These are phyloP conservation scores for Mesorhabditis spiculigera DNA, from an alignment of 2,888 invertebrate genomes.

Conservation along the genomic window DNA sequence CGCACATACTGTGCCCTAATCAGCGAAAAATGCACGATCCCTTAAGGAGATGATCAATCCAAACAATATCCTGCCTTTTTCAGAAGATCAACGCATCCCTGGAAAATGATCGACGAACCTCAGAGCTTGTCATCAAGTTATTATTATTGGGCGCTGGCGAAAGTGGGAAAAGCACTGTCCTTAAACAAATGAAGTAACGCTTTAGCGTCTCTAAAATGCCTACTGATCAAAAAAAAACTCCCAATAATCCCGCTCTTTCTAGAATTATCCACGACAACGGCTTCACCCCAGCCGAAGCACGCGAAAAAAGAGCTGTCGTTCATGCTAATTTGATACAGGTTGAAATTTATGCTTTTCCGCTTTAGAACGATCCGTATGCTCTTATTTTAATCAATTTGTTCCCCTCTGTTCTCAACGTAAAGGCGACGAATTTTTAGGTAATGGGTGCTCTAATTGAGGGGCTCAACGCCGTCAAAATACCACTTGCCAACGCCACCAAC, in stretches of 20 bases:
- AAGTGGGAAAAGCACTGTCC: constrained; percentile 98
- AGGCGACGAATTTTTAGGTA: constrained; percentile 80
- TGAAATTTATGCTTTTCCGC: too few species aligned
- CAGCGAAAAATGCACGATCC: too few species aligned
- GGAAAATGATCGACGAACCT: constrained; percentile 35
- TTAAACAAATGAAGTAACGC: constrained; percentile 99
- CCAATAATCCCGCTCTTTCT: constrained; percentile 60
- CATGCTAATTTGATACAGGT: constrained; percentile 99
- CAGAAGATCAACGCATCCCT: constrained; percentile 42
- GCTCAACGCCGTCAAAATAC: constrained; percentile 32
- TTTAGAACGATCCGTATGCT: too few species aligned
- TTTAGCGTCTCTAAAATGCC: constrained; percentile 20
- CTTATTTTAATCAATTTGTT: too few species aligned
- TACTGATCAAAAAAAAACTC: not conserved
- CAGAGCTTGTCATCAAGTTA: constrained; percentile 48
- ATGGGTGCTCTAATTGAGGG: constrained; percentile 63
- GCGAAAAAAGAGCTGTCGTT: constrained; percentile 98
- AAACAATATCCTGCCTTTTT: not conserved
- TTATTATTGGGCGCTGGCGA: constrained; percentile 80
- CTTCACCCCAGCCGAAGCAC: constrained; percentile 97
- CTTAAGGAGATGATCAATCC: too few species aligned
- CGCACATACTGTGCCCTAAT: too few species aligned
- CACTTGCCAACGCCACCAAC: constrained; percentile 19
- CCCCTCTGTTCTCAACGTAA: too few species aligned
- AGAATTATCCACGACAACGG: constrained; percentile 99